Percentiles rank a stretch among this genome's conserved stretches.
phyloP scores from a whole-genome alignment of 2,113 vertebrate genomes.

The Rattus norvegicus region GRCr8 NC_086019.1:224495001-224495500 shows the following conservation, averaged over 20 bases:
- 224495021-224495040: not conserved
- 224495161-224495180: constrained; percentile 13
- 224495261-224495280: not conserved
- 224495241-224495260: not conserved
- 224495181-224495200: not conserved
- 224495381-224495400: not conserved
- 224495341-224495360: not conserved
- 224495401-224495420: not conserved
- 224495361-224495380: not conserved
- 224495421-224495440: constrained; percentile 19
- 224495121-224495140: not conserved
- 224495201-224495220: not conserved
- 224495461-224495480: not conserved
- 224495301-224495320: not conserved
- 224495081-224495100: not conserved
- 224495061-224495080: not conserved
- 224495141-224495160: not conserved
- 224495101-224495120: not conserved
- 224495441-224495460: not conserved
- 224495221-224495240: not conserved
- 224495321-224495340: not conserved
- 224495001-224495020: not conserved
- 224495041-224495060: not conserved
- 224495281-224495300: not conserved
- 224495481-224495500: not conserved